Conservation (phyloP, 2,797 vertebrate genomes). For the Catamblyrhynchus diadema region DNA sequence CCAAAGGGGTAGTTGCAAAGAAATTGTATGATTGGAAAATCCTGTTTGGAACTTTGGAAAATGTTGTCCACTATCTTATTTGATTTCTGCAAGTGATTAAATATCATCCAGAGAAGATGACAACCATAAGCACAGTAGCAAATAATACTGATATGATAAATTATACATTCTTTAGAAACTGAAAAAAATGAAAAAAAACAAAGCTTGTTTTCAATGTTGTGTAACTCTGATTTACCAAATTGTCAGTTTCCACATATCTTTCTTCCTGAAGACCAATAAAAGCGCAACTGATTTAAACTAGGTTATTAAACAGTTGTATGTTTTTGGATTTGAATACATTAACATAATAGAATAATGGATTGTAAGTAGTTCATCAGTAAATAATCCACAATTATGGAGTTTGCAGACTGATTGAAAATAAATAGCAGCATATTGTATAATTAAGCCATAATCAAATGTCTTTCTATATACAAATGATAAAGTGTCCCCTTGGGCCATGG, state of each 20-base stretch:
- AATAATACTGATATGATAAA: slow-evolving; percentile 54
- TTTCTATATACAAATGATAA: slow-evolving; percentile 72
- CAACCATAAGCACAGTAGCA: slow-evolving; percentile 26
- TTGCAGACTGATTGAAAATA: slow-evolving; percentile 73
- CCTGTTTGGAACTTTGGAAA: background rate
- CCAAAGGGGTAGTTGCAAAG: background rate
- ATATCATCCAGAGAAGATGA: background rate
- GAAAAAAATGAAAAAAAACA: background rate
- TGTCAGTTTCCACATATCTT: slow-evolving; percentile 24
- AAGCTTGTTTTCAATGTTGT: background rate
- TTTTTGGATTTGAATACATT: slow-evolving; percentile 64
- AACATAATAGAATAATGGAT: slow-evolving; percentile 74
- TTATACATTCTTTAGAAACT: background rate
- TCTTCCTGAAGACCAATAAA: slow-evolving; percentile 44
- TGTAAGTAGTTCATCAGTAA: slow-evolving; percentile 75
- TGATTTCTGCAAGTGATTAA: slow-evolving; percentile 33
- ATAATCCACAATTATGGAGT: slow-evolving; percentile 72
- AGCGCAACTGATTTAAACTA: slow-evolving; percentile 50
- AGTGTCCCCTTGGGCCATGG: slow-evolving; percentile 68
- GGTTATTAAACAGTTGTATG: slow-evolving; percentile 58
- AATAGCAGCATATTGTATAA: slow-evolving; percentile 71
- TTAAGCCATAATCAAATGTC: slow-evolving; percentile 70
- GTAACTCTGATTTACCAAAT: slow-evolving; percentile 20
- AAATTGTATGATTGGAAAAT: background rate
- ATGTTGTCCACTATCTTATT: background rate